Evolutionary conservation across 2,888 invertebrate species (phyloP).

Genomic region (Idaea dimidiata): DNA sequence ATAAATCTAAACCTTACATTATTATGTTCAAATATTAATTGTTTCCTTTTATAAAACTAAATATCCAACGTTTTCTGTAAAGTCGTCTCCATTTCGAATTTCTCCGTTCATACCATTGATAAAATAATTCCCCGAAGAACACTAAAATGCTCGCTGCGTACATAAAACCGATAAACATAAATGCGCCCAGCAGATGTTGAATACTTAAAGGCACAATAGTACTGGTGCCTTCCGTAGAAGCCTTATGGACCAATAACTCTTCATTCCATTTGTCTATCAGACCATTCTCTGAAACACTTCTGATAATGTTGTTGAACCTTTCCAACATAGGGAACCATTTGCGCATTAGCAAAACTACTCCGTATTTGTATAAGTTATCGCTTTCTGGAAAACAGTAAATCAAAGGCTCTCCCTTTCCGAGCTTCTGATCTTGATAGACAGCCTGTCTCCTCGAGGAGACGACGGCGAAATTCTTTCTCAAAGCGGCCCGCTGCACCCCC

Average conservation of each 20-base stretch:
- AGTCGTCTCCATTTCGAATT: slow-evolving; percentile 10
- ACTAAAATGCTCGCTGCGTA: slow-evolving; percentile 56
- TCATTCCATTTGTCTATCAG: slow-evolving; percentile 75
- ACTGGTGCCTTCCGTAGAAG: slow-evolving; percentile 45
- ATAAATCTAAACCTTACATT: too few relatives aligned
- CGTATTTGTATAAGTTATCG: slow-evolving; percentile 73
- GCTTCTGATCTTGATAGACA: slow-evolving; percentile 66
- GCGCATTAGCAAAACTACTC: slow-evolving; percentile 67
- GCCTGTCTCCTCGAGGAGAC: slow-evolving; percentile 71
- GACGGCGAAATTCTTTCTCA: slow-evolving; percentile 67
- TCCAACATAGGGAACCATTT: slow-evolving; percentile 73
- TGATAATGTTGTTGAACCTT: slow-evolving; percentile 68
- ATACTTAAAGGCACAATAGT: slow-evolving; percentile 59
- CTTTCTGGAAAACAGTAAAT: slow-evolving; percentile 73
- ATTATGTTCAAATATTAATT: not conserved
- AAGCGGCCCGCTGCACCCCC: slow-evolving; percentile 62
- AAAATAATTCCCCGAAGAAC: slow-evolving; percentile 56
- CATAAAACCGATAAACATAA: slow-evolving; percentile 71
- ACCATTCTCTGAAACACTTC: slow-evolving; percentile 73
- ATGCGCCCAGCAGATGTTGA: slow-evolving; percentile 71
- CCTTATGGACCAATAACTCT: slow-evolving; percentile 60
- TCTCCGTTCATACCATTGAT: slow-evolving; percentile 23
- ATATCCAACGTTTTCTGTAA: slow-evolving; percentile 5
- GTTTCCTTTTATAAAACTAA: not conserved
- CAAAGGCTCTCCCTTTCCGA: slow-evolving; percentile 65